These are phyloP conservation scores for Cyrtodaria siliqua DNA, from an alignment of 2,888 invertebrate genomes.

Conservation along the genomic window DNA sequence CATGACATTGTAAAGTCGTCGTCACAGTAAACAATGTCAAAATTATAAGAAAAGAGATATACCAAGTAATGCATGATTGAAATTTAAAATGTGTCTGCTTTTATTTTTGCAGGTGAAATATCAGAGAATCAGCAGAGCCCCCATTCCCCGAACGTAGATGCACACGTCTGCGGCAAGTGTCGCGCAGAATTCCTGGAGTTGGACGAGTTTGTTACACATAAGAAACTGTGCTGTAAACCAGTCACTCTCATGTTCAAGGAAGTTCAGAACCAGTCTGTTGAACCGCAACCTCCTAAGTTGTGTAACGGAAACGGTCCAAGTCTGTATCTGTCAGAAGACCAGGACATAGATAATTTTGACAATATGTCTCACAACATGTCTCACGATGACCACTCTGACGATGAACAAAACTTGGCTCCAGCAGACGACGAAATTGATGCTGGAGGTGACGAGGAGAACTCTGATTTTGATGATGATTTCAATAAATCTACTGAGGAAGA, in stretches of 20 bases:
- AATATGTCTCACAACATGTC: conserved; percentile 12
- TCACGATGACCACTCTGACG: conserved; percentile 24
- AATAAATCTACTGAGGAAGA: conserved; percentile 49
- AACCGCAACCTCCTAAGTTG: conserved; percentile 48
- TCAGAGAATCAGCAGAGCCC: not conserved
- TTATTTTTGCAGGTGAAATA: conserved; percentile 48
- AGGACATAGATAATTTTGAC: conserved; percentile 55
- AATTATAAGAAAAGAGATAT: no score
- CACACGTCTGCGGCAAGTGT: conserved; percentile 85
- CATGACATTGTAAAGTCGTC: no score
- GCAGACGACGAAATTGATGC: conserved; percentile 63
- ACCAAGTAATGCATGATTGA: no score
- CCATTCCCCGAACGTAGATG: conserved; percentile 64
- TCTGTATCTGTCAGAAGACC: conserved; percentile 34
- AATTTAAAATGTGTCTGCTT: conserved; percentile 7
- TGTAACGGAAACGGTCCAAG: conserved; percentile 51
- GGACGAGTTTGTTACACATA: conserved; percentile 82
- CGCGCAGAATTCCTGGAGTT: conserved; percentile 83
- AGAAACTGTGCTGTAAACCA: conserved; percentile 81
- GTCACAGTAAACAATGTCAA: no score
- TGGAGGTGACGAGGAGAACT: conserved; percentile 38
- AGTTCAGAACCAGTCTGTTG: conserved; percentile 26
- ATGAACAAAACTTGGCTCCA: conserved; percentile 31
- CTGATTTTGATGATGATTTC: conserved; percentile 60
- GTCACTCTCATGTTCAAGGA: conserved; percentile 68